Base-by-base conservation (phyloP, 2,888 invertebrate genomes). In the Polymixis lichenea region DNA sequence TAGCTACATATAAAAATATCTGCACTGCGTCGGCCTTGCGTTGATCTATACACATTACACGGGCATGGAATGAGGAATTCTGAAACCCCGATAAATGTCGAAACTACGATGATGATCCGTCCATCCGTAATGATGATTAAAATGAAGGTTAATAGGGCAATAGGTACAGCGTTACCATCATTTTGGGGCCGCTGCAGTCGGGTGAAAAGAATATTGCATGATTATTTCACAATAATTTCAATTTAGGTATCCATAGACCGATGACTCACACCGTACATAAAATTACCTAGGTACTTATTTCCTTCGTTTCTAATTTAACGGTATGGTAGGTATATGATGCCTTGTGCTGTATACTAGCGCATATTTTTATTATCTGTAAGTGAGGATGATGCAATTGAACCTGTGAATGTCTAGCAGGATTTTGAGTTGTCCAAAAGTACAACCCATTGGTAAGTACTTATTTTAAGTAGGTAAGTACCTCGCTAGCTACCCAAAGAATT, bases 151-250 rank as follows among this genome's bases (percentile, higher is more conserved):
- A 17, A 11, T 7, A 32, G 11, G 17, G 17, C 17, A 22, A 0
- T 43, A 19, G 13, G 25, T 9, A 66, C 7, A 43, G 43, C 9
- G n/a, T 25, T 13, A 22, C 17, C 25, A 7, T n/a, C 13, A 13
- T 58, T 67, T 28, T n/a, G 19, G n/a, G 3, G 51, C 15, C 58
- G 1, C 17, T 8, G 32, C 65, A 46, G 7, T 75, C 17, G 13
- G 43, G 3, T 72, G 19, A 64, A 46, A 46, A 25, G 1, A 8
- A n/a, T 43, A 67, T 60, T 60, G 78, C 70, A 60, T 46, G 46
- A 53, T 46, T 66, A 71, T 80, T 80, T 77, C 80, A 71, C 82
- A 70, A 80, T 56, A 46, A 49, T 65, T 72, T 65, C 38, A 58
- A 32, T 19, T 22, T 46, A 25, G 7, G 17, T 15, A 72, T 32